A percentile compares a stretch with the other conserved stretches of the same genome.
Evolutionary conservation across 2,797 vertebrate genomes (phyloP).

Genomic region (Leuciscus waleckii): DNA sequence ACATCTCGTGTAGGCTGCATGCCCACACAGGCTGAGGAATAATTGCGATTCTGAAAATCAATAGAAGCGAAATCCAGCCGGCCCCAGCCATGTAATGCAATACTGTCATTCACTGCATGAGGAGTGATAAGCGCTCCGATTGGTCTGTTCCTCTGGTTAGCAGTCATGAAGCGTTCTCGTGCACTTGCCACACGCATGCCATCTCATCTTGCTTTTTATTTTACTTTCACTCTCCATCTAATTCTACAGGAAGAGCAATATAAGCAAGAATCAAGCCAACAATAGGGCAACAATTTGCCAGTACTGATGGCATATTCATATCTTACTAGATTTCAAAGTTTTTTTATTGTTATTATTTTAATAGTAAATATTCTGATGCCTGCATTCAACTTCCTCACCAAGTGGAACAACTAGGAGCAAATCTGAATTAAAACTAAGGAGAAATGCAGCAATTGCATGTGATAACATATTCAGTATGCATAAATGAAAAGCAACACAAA

Average conservation of each 20-base stretch:
- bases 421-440: not conserved
- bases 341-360: not conserved
- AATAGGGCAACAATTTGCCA: not conserved
- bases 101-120: constrained; percentile 59
- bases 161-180: constrained; percentile 42
- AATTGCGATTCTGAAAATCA: constrained; percentile 71
- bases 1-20: constrained; percentile 17
- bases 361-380: constrained; percentile 6
- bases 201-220: not conserved
- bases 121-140: constrained; percentile 66
- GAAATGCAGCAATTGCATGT: not conserved
- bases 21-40: constrained; percentile 53
- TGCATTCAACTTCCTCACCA: not conserved
- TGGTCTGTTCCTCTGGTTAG: constrained; percentile 59
- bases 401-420: not conserved
- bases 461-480: not conserved
- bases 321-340: not conserved
- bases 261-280: no score
- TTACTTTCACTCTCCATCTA: constrained; percentile 31
- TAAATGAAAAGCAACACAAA: not conserved
- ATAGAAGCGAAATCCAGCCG: constrained; percentile 65
- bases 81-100: constrained; percentile 64
- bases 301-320: not conserved
- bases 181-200: constrained; percentile 7
- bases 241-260: not conserved